Evolutionary conservation across 2,113 vertebrate genomes (phyloP).

Genomic region (Archocentrus centrarchus): DNA sequence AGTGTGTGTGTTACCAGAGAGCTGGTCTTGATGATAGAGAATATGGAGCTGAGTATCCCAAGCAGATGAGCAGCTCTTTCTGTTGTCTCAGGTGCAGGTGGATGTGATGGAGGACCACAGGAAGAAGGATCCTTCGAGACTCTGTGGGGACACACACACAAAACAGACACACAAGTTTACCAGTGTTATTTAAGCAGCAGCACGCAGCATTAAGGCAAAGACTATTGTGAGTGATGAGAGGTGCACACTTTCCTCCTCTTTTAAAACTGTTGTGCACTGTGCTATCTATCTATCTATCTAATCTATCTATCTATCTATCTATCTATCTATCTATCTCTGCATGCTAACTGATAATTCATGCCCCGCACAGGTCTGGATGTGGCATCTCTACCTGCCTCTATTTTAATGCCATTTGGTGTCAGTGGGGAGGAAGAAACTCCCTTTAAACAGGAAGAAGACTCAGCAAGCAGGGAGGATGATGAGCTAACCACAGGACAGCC

Average conservation of each 20-base stretch:
- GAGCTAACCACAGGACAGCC: not conserved
- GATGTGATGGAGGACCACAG: slow-evolving; percentile 97
- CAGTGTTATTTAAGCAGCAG: not conserved
- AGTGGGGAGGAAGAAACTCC: not conserved
- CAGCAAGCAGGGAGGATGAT: not conserved
- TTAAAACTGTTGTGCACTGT: no score
- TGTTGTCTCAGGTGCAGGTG: slow-evolving; percentile 97
- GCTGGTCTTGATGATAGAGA: slow-evolving; percentile 91
- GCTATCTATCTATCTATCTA: no score
- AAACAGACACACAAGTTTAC: not conserved
- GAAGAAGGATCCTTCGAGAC: slow-evolving; percentile 94
- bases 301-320: no score
- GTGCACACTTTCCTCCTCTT: no score
- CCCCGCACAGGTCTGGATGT: no score
- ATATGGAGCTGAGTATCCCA: slow-evolving; percentile 97
- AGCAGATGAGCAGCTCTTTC: slow-evolving; percentile 97
- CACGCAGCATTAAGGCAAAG: no score
- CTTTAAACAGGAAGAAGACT: no score
- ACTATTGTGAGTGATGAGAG: no score
- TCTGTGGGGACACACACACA: slow-evolving; percentile 78
- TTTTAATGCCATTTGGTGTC: accelerated
- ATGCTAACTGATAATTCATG: accelerated
- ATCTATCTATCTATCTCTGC: no score
- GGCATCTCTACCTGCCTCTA: no score
- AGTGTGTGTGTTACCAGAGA: slow-evolving; percentile 77